Percentiles rank a stretch among this genome's conserved stretches.
Conservation (phyloP, 2,113 vertebrate genomes). For the Sclerurus mexicanus region DNA sequence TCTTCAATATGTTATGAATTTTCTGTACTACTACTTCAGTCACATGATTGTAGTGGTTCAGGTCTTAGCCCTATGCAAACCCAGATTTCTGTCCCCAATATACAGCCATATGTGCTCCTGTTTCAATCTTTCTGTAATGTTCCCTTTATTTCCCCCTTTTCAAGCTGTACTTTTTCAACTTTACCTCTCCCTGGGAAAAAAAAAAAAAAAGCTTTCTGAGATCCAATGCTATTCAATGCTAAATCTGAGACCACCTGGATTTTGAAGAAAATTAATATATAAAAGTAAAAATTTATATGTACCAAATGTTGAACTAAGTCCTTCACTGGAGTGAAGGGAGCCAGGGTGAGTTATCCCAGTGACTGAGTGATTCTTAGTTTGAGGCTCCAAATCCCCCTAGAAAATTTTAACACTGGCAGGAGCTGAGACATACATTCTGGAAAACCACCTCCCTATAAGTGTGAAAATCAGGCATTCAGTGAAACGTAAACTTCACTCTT, state of each 20-base stretch:
- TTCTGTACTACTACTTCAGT: background rate
- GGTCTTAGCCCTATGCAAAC: background rate
- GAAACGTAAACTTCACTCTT: background rate
- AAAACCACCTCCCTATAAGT: background rate
- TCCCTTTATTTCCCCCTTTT: background rate
- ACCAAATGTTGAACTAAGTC: background rate
- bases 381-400: background rate
- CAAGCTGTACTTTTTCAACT: background rate
- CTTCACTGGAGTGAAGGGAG: background rate
- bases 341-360: background rate
- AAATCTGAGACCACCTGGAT: background rate
- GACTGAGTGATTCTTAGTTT: background rate
- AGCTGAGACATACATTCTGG: background rate
- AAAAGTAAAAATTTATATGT: background rate
- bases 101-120: background rate
- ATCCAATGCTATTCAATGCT: background rate
- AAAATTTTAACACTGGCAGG: background rate
- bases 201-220: background rate
- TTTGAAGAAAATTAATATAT: background rate
- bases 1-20: background rate
- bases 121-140: background rate
- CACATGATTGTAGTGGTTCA: background rate
- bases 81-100: background rate
- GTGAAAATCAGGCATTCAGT: background rate
- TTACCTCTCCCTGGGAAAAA: no score